Evolutionary conservation across 2,888 invertebrate genomes (phyloP), one percentile per base, ranked within the genome.

Genomic region (Athetis lepigone): DNA sequence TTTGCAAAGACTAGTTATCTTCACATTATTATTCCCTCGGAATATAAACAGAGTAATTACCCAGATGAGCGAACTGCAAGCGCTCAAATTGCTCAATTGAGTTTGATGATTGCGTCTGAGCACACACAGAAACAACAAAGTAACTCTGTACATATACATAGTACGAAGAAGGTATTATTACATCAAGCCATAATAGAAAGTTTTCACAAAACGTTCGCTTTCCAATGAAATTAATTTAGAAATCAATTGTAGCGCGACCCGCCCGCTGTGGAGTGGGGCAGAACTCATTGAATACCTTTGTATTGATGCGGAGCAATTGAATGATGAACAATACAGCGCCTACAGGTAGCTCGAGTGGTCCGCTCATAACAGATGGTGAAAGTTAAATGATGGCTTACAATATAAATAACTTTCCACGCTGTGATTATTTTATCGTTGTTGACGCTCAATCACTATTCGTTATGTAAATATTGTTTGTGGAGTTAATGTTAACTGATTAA

Each of bases 161-260:
- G 19, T 11, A 19, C 61, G 18, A 9, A 13, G 19, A 19, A 63
- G 18, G 29, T 13, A 13, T 27, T 65, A 42, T 36, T 21, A 21
- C 19, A 43, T 9, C 2, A 9, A 5, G 4, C 11, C 18, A 23
- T 27, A 19, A 47, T 29, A 18, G 13, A 43, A 63, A 19, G 13
- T 49, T 37, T 25, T 4, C 37, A 51, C 19, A 46, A 42, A 58
- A 49, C 33, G 36, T 23, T 56, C 33, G n/a, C n/a, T 52, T 46
- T 37, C 25, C 49, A 75, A 70, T 75, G 45, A 55, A 70, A 60
- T 74, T 50, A 23, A 50, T 70, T 69, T 69, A 52, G 47, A 50
- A 75, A 70, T 70, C 42, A 61, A 60, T 61, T 60, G 70, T 46
- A 42, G n/a, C 7, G n/a, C 21, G 27, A 60, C 4, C 42, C 21